Base-by-base conservation (phyloP, 2,113 vertebrate genomes). In the Archilochus colubris region DNA sequence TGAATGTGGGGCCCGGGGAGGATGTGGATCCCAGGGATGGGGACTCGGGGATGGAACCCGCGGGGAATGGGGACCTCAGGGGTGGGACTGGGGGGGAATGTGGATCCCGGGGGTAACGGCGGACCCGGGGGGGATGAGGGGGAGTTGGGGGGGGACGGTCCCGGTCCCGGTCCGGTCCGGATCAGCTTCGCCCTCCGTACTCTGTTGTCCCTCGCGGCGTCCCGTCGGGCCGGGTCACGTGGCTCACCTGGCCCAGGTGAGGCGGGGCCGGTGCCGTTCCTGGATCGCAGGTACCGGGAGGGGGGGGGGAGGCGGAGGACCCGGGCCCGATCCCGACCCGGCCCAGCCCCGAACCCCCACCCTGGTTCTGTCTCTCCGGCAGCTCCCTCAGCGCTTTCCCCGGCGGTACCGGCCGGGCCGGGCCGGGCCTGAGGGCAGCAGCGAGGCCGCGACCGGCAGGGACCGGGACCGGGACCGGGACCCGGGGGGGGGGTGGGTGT, bases 191-290 rank as follows among this genome's bases (percentile, higher is more conserved):
- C 97, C 72, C 73, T 9, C 67, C 23, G 63, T 40, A 12, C 89
- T 95, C 84, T 89, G 7, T 43, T 96, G 98, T 97, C 97, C 97
- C 94, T 82, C 95, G 92, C 95, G 95, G 95, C 96, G 61, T 48
- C 94, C 97, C 98, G 97, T 97, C 94, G 83, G 59, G 7, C 86
- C 43, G 91, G 79, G 89, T 98, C 96, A 97, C 97, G 97, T 97
- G 97, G 53, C 91, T 68, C 91, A 98, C 97, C 97, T 97, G 97
- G 95, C 85, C 48, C 97, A 98, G 97, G 97, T 98, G 97, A 96
- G 97, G 78, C 94, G 95, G 91, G 93, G 91, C 95, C 72, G 93
- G 82, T 91, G 97, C 95, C 69, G 94, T 54, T 96, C 92, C 96
- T 95, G 96, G 96, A 90, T 93, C 88, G 97, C 96, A 97, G 97